Conservation (phyloP, 2,888 invertebrate species). For the Scaptomyza parva region DNA sequence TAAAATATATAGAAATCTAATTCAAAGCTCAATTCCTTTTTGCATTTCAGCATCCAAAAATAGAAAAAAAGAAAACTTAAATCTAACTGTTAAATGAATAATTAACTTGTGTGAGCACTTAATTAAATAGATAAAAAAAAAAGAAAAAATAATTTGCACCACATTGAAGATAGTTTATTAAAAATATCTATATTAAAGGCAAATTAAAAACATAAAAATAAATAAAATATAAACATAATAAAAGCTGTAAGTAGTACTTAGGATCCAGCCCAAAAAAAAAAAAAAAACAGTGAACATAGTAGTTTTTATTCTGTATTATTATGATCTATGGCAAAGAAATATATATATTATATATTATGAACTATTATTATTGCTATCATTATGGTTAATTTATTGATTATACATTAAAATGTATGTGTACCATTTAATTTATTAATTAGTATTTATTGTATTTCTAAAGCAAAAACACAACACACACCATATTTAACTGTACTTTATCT, state of each 20-base stretch:
- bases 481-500: constrained; percentile 77
- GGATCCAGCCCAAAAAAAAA: constrained; percentile 30
- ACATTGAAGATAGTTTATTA: constrained; percentile 32
- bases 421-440: constrained; percentile 81
- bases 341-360: constrained; percentile 33
- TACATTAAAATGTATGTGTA: constrained; percentile 39
- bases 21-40: constrained; percentile 32
- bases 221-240: constrained; percentile 13
- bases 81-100: constrained; percentile 21
- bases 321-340: constrained; percentile 14
- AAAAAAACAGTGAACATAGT: constrained; percentile 65
- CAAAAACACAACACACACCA: constrained; percentile 26
- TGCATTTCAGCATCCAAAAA: constrained; percentile 33
- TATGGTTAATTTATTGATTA: constrained; percentile 74
- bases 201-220: constrained; percentile 14
- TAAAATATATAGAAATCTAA: constrained; percentile 27
- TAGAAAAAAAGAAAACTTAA: neutral
- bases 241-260: constrained; percentile 62
- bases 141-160: constrained; percentile 35
- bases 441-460: constrained; percentile 80
- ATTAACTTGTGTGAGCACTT: constrained; percentile 40
- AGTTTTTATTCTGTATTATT: constrained; percentile 67
- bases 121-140: constrained; percentile 8
- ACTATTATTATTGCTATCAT: constrained; percentile 46
- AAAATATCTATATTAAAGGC: constrained; percentile 26